Percentiles rank a stretch among this genome's conserved stretches.
Conservation (phyloP, 1,140 invertebrate species). For the Tetranychus urticae region DNA sequence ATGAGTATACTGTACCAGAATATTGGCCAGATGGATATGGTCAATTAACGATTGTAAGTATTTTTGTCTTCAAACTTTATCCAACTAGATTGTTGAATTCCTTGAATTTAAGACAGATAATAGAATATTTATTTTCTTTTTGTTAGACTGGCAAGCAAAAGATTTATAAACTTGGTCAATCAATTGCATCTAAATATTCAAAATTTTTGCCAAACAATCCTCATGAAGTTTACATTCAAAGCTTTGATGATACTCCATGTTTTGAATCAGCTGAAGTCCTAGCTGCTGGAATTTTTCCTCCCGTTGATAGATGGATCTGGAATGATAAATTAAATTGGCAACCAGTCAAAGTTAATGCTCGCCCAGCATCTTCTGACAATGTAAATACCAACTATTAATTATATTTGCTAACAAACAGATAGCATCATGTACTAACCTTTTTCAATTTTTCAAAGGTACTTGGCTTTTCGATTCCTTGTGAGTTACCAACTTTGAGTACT, state of each 20-base stretch:
- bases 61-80: too few relatives aligned
- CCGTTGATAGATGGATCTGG: slow-evolving; percentile 8
- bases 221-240: slow-evolving; percentile 4
- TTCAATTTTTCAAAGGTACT: too few relatives aligned
- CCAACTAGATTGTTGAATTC: too few relatives aligned
- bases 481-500: too few relatives aligned
- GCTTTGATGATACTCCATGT: slow-evolving; percentile 5
- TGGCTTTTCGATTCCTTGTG: too few relatives aligned
- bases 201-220: slow-evolving; percentile 1
- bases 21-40: slow-evolving; percentile 5
- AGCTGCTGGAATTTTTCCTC: slow-evolving; percentile 6
- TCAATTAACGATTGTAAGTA: neutral
- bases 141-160: slow-evolving; percentile 6
- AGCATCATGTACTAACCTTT: too few relatives aligned
- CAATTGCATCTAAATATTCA: slow-evolving; percentile 2
- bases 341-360: slow-evolving; percentile 8
- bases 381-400: neutral
- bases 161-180: slow-evolving; percentile 7
- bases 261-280: slow-evolving; percentile 2
- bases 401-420: too few relatives aligned
- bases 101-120: neutral
- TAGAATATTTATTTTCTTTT: neutral
- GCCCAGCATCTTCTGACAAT: slow-evolving; percentile 1
- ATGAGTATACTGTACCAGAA: slow-evolving; percentile 21
- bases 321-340: slow-evolving; percentile 6